These are phyloP conservation scores for Barypeithes pellucidus DNA, from an alignment of 2,888 invertebrate species.

Conservation along the genomic window DNA sequence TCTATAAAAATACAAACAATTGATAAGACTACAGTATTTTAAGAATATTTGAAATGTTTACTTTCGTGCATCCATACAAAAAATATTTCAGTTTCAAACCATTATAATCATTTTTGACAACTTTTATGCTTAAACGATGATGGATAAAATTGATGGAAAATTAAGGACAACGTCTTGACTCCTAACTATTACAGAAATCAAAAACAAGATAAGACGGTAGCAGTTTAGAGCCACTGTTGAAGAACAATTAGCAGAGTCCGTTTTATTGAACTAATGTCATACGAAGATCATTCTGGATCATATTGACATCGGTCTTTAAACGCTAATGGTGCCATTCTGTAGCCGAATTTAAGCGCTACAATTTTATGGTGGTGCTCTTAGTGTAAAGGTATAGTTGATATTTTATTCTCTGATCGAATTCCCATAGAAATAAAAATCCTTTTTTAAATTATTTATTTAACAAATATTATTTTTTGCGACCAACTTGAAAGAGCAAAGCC, in stretches of 20 bases:
- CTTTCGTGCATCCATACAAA: conserved; percentile 42
- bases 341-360: too few species aligned
- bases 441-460: too few species aligned
- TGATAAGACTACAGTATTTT: conserved; percentile 56
- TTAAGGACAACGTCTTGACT: conserved; percentile 20
- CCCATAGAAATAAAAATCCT: too few species aligned
- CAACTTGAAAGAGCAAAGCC: too few species aligned
- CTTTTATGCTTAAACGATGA: conserved; percentile 26
- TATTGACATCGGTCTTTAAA: conserved; percentile 35
- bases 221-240: conserved; percentile 38
- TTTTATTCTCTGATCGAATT: too few species aligned
- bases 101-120: conserved; percentile 22
- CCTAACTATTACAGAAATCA: conserved; percentile 27
- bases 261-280: conserved; percentile 21
- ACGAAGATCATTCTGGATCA: conserved; percentile 34
- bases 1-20: conserved; percentile 63
- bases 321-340: too few species aligned
- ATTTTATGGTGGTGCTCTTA: too few species aligned
- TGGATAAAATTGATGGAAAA: conserved; percentile 26
- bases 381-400: too few species aligned
- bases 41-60: conserved; percentile 43
- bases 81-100: conserved; percentile 24
- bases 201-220: conserved; percentile 34
- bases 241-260: conserved; percentile 26
- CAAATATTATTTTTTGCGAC: too few species aligned